phyloP scores from a whole-genome alignment of 2,888 invertebrate genomes.

The Chrysotoxum bicinctum region DNA sequence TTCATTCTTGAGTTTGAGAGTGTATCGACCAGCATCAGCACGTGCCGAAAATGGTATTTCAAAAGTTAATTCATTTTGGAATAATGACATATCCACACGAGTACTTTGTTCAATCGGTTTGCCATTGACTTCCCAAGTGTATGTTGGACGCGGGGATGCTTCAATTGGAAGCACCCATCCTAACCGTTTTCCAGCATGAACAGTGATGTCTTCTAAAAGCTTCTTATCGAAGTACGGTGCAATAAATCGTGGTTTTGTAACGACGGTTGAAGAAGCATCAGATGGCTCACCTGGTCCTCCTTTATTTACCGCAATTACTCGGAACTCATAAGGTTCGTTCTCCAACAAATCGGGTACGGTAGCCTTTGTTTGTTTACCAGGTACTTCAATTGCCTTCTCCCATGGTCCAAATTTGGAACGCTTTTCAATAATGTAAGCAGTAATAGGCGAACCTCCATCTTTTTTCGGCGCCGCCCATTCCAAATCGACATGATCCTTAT shows the following conservation, averaged over 20 bases:
- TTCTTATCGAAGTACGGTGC: constrained; percentile 95
- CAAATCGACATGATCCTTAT: constrained; percentile 96
- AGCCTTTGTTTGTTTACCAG: constrained; percentile 87
- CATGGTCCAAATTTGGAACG: constrained; percentile 92
- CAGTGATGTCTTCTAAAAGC: constrained; percentile 93
- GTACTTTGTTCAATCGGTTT: constrained; percentile 87
- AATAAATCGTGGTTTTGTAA: constrained; percentile 94
- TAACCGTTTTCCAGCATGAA: constrained; percentile 96
- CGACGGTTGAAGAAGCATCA: constrained; percentile 91
- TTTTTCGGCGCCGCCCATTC: constrained; percentile 98
- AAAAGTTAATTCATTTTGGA: constrained; percentile 90
- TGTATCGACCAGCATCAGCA: constrained; percentile 92
- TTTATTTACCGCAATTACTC: constrained; percentile 94
- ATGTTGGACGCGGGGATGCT: constrained; percentile 96
- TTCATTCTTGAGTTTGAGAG: constrained; percentile 91
- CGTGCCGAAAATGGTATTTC: constrained; percentile 94
- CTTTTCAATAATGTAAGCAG: constrained; percentile 93
- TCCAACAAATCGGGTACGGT: constrained; percentile 93
- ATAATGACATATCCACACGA: constrained; percentile 90
- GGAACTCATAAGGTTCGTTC: constrained; percentile 96
- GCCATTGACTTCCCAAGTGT: constrained; percentile 94
- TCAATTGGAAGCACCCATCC: constrained; percentile 96
- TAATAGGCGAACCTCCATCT: constrained; percentile 95
- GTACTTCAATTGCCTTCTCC: constrained; percentile 94
- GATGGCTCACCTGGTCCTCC: constrained; percentile 96